These are phyloP conservation scores for Cosmia trapezina DNA, from an alignment of 2,888 invertebrate genomes.

Conservation along the genomic window DNA sequence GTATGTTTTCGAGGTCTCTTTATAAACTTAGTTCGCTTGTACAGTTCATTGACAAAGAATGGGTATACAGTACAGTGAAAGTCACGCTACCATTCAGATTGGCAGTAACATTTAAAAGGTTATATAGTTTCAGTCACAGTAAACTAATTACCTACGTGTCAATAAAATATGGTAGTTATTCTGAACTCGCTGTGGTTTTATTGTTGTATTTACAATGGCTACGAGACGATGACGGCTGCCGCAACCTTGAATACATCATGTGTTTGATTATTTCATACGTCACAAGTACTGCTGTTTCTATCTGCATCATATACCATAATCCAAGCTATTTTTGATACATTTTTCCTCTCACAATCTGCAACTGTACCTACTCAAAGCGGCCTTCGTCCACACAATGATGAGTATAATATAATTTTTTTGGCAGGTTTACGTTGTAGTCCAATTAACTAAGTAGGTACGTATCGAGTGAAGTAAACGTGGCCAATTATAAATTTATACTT, in stretches of 20 bases:
- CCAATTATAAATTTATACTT: conserved; percentile 11
- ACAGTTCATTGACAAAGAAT: conserved; percentile 45
- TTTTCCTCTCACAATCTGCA: conserved; percentile 7
- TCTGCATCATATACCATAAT: conserved; percentile 63
- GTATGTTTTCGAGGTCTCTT: conserved; percentile 45
- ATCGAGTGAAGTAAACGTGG: conserved; percentile 2
- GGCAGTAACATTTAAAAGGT: conserved; percentile 48
- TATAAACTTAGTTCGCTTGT: conserved; percentile 35
- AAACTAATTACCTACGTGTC: conserved; percentile 46
- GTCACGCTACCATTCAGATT: conserved; percentile 32
- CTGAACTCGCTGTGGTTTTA: conserved; percentile 69
- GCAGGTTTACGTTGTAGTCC: conserved; percentile 5
- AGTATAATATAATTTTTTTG: conserved; percentile 9
- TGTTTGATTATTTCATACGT: conserved; percentile 85
- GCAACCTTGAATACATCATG: conserved; percentile 85
- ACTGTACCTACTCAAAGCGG: background rate
- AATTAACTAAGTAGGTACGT: conserved; percentile 22
- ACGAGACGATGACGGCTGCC: conserved; percentile 80
- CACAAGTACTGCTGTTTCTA: conserved; percentile 80
- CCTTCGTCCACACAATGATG: background rate
- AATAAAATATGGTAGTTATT: conserved; percentile 52
- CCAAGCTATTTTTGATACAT: conserved; percentile 50
- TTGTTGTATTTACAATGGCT: conserved; percentile 84
- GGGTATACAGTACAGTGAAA: conserved; percentile 27
- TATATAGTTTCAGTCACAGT: conserved; percentile 38